Evolutionary conservation across 1,140 invertebrate species (phyloP).

Genomic region (Drosophila subobscura): DNA sequence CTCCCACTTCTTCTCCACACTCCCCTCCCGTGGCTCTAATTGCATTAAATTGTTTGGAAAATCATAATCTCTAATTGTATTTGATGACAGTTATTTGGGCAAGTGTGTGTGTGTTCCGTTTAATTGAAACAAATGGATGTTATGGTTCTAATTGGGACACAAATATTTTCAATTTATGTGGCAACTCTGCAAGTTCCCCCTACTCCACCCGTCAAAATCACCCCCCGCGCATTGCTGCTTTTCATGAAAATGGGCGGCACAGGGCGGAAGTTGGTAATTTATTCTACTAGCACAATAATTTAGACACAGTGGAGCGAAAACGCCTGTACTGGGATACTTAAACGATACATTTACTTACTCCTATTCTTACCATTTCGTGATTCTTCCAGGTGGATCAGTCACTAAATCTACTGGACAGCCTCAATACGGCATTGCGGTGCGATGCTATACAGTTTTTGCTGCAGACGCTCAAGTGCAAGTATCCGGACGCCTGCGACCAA

Average conservation of each 20-base stretch:
- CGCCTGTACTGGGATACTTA: too few relatives aligned
- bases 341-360: background rate
- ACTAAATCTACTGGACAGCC: conserved; percentile 72
- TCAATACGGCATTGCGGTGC: conserved; percentile 73
- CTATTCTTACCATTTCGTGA: background rate
- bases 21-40: conserved; percentile 53
- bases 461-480: conserved; percentile 79
- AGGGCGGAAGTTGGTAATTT: conserved; percentile 68
- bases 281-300: conserved; percentile 55
- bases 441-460: conserved; percentile 80
- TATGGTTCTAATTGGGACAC: conserved; percentile 55
- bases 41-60: conserved; percentile 82
- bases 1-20: conserved; percentile 29
- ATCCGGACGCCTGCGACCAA: conserved; percentile 80
- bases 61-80: conserved; percentile 79
- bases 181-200: conserved; percentile 40
- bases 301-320: conserved; percentile 37
- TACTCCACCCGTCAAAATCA: conserved; percentile 4
- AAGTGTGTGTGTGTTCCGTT: conserved; percentile 31
- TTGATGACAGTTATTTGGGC: conserved; percentile 69
- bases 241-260: conserved; percentile 46
- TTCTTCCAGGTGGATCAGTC: conserved; percentile 76
- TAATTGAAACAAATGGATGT: conserved; percentile 55
- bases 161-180: conserved; percentile 52
- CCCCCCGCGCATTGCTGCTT: conserved; percentile 31